Base-by-base conservation (phyloP, 2,888 invertebrate species). In the Caenorhabditis becei region DNA sequence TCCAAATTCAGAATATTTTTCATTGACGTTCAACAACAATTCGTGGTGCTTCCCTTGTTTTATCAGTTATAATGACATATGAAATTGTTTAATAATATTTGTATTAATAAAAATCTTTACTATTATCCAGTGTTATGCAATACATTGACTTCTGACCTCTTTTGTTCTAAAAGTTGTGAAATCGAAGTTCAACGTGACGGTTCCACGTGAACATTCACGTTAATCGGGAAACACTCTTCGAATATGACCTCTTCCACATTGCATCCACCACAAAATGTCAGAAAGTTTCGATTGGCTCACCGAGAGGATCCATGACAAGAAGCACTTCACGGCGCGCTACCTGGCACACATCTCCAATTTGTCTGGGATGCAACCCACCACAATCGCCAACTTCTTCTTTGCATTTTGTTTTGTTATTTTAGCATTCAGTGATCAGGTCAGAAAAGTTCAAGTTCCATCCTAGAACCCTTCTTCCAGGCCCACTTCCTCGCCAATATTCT, bases 21-120 rank as follows among this genome's bases (percentile, higher is more conserved):
- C 16, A 56, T 53, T 41, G 65, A 74, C 58, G 47, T 74, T 66
- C 74, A 74, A 66, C 58, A 72, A 72, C 74, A 74, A 74, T 74
- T 74, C 74, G 74, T 66, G 74, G 74, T 74, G 74, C 74, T 74
- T 74, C 59, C 51, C 65, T 66, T 74, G 74, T 74, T 74, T 74
- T 74, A 74, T 74, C 74, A 74, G 74, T 74, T 74, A 74, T 74
- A 53, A 74, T 65, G 35, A 74, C 74, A 74, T 74, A 74, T 74
- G 74, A 74, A 56, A 74, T 66, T 74, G 74, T 74, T 74, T 74
- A 74, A 74, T 66, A 66, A 74, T 74, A 74, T 74, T 74, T 74
- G 65, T 74, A 66, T 71, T 74, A 65, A 74, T 63, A 65, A 65
- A 74, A 56, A 69, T 5, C 32, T 32, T 32, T 4, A 32, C 32